phyloP scores from a whole-genome alignment of 1,140 invertebrate genomes.

The Anagrus nilaparvatae region DNA sequence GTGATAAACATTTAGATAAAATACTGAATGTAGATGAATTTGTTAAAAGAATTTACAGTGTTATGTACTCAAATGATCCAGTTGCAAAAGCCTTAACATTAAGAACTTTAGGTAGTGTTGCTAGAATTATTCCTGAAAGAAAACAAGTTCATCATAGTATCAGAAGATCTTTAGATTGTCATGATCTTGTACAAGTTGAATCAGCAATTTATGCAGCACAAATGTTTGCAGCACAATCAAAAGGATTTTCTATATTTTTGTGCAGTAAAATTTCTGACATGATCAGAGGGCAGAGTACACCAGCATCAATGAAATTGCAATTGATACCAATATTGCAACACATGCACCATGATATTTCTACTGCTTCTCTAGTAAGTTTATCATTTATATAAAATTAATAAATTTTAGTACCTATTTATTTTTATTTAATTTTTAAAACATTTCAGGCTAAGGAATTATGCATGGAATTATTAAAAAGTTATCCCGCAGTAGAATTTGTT shows the following conservation, averaged over 20 bases:
- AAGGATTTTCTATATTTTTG: slow-evolving; percentile 91
- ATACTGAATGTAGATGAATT: slow-evolving; percentile 95
- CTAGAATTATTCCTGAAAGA: slow-evolving; percentile 83
- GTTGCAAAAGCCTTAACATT: slow-evolving; percentile 85
- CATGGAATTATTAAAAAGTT: slow-evolving; percentile 70
- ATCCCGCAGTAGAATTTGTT: slow-evolving; percentile 82
- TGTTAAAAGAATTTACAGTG: slow-evolving; percentile 83
- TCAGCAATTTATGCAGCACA: slow-evolving; percentile 91
- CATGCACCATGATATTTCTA: slow-evolving; percentile 86
- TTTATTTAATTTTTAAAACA: slow-evolving; percentile 13
- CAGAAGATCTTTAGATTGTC: slow-evolving; percentile 80
- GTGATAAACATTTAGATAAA: slow-evolving; percentile 93
- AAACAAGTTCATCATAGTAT: slow-evolving; percentile 93
- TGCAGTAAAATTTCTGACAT: slow-evolving; percentile 91
- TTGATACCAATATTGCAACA: slow-evolving; percentile 85
- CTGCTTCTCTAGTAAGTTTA: slow-evolving; percentile 64
- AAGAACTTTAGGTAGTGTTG: slow-evolving; percentile 81
- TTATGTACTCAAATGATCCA: slow-evolving; percentile 95
- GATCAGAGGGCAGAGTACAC: slow-evolving; percentile 86
- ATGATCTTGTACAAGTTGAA: slow-evolving; percentile 90
- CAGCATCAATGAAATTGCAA: slow-evolving; percentile 82
- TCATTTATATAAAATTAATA: not conserved
- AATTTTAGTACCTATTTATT: slow-evolving; percentile 4
- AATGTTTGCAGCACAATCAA: slow-evolving; percentile 86
- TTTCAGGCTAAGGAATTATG: slow-evolving; percentile 60